Evolutionary conservation across 1,140 invertebrate species (phyloP).

Genomic region (Tetranychus urticae): DNA sequence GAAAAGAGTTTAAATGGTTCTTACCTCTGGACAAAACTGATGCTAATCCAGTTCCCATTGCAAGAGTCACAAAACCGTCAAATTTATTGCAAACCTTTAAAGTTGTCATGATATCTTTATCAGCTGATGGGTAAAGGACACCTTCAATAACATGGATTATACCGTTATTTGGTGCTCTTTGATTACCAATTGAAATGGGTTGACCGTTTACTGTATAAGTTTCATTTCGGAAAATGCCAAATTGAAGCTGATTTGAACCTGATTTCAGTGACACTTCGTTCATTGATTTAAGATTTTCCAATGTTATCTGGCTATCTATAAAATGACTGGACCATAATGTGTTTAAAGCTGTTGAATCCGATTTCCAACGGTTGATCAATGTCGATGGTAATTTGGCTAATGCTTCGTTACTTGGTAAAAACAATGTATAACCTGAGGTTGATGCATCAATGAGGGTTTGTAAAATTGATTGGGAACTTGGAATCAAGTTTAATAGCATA

Average conservation of each 20-base stretch:
- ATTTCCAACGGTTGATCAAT: constrained; percentile 10
- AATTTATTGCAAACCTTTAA: constrained; percentile 14
- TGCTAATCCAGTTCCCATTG: constrained; percentile 13
- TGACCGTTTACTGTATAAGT: constrained; percentile 15
- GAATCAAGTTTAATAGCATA: constrained; percentile 1
- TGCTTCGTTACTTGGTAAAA: constrained; percentile 15
- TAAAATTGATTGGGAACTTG: background rate
- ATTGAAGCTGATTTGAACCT: constrained; percentile 2
- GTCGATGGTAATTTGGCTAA: constrained; percentile 10
- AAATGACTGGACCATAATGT: constrained; percentile 10
- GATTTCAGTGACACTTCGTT: background rate
- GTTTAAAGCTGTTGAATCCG: constrained; percentile 6
- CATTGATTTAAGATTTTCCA: constrained; percentile 9
- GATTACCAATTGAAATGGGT: constrained; percentile 6
- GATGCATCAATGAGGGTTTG: constrained; percentile 5
- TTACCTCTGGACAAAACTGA: constrained; percentile 11
- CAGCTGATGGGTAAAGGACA: constrained; percentile 13
- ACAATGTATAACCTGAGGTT: constrained; percentile 11
- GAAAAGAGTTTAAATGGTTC: background rate
- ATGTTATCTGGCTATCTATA: constrained; percentile 5
- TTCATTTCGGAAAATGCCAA: constrained; percentile 8
- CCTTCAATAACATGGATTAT: constrained; percentile 15
- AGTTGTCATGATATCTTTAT: constrained; percentile 13
- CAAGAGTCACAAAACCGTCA: constrained; percentile 16
- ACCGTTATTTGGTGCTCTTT: constrained; percentile 12